Percentiles rank a stretch among this genome's conserved stretches.
phyloP scores from a whole-genome alignment of 1,140 invertebrate species.

The Aporrectodea caliginosa region DNA sequence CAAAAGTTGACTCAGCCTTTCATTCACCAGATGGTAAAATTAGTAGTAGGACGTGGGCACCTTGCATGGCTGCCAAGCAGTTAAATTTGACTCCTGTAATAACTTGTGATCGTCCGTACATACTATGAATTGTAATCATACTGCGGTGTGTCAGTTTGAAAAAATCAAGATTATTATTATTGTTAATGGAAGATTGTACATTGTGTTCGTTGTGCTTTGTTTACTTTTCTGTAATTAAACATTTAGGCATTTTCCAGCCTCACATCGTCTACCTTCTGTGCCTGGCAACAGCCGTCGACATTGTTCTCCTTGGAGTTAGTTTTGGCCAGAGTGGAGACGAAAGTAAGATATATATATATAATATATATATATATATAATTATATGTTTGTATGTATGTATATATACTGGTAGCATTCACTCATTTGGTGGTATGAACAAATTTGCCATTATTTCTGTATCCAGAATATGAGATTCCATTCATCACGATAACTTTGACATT shows the following conservation, averaged over 20 bases:
- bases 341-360: neutral
- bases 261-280: conserved; percentile 89
- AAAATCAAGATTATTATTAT: no score
- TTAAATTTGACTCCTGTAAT: no score
- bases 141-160: no score
- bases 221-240: neutral
- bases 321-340: conserved; percentile 53
- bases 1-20: no score
- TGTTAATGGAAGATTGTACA: neutral
- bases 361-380: no score
- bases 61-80: no score
- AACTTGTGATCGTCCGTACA: no score
- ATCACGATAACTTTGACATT: neutral
- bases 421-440: neutral
- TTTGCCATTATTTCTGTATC: neutral
- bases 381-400: no score
- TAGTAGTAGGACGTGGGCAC: no score
- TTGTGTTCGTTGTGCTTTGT: neutral
- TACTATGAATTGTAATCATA: no score
- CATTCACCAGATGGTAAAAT: no score
- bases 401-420: neutral
- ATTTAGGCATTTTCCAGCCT: conserved; percentile 64
- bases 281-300: conserved; percentile 86
- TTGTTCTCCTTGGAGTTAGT: conserved; percentile 79
- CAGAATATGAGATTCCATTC: neutral